A percentile compares a stretch with the other conserved stretches of the same genome.
phyloP scores from a whole-genome alignment of 2,113 vertebrate genomes.

The Hippopotamus amphibius region DNA sequence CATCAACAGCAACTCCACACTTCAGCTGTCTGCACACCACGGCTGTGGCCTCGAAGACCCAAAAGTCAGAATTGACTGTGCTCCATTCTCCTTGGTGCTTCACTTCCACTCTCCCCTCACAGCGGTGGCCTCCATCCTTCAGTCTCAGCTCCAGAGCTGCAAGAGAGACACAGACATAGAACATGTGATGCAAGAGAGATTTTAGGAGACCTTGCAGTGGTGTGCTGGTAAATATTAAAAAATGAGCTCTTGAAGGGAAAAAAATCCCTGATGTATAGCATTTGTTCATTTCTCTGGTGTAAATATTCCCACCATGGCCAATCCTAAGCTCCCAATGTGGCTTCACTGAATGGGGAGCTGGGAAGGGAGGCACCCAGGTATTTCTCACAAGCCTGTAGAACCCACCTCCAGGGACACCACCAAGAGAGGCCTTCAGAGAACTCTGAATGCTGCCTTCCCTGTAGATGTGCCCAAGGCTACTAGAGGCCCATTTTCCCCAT shows the following conservation, averaged over 20 bases:
- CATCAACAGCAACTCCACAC: slow-evolving; percentile 58
- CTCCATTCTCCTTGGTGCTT: slow-evolving; percentile 60
- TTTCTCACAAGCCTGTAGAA: not conserved
- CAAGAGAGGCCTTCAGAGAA: not conserved
- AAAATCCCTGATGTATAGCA: not conserved
- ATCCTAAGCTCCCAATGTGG: not conserved
- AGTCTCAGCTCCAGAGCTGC: slow-evolving; percentile 50
- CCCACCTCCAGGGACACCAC: not conserved
- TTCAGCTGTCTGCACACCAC: slow-evolving; percentile 76
- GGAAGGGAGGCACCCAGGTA: not conserved
- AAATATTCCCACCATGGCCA: not conserved
- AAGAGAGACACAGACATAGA: not conserved
- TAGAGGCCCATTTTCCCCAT: not conserved
- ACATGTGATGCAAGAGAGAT: not conserved
- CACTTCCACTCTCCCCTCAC: slow-evolving; percentile 53
- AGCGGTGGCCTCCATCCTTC: slow-evolving; percentile 54
- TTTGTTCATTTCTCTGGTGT: not conserved
- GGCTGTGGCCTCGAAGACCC: not conserved
- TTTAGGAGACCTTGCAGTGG: not conserved
- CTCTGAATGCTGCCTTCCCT: not conserved
- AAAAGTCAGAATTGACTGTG: rapidly evolving
- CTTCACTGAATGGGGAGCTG: too few relatives aligned
- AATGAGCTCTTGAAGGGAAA: not conserved
- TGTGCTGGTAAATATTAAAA: not conserved
- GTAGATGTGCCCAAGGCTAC: not conserved